A percentile compares a stretch with the other conserved stretches of the same genome.
Evolutionary conservation across 2,888 invertebrate genomes (phyloP).

Genomic region (Tanytarsus gracilentus): DNA sequence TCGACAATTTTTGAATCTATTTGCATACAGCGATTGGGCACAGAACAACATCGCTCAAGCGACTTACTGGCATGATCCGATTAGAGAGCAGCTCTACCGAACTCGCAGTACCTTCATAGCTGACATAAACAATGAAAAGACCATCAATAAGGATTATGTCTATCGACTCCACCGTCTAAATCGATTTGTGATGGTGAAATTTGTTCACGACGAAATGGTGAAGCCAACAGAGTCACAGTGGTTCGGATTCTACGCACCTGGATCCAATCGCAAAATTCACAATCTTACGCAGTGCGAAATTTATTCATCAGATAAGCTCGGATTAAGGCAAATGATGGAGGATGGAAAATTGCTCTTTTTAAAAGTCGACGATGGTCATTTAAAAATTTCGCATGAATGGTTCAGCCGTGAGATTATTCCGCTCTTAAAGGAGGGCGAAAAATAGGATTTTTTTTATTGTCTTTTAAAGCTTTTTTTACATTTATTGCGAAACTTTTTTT

Average conservation of each 20-base stretch:
- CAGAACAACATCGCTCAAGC: constrained; percentile 79
- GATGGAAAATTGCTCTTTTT: constrained; percentile 65
- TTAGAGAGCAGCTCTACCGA: constrained; percentile 68
- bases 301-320: constrained; percentile 71
- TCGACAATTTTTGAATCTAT: constrained; percentile 66
- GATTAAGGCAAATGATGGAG: constrained; percentile 60
- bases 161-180: constrained; percentile 66
- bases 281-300: constrained; percentile 63
- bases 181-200: constrained; percentile 78
- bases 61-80: constrained; percentile 98
- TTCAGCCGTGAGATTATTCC: constrained; percentile 60
- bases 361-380: constrained; percentile 66
- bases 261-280: constrained; percentile 61
- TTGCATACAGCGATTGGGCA: constrained; percentile 72
- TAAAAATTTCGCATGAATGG: constrained; percentile 69
- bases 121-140: constrained; percentile 87
- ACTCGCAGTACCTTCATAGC: constrained; percentile 75
- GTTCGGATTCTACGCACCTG: constrained; percentile 90
- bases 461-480: too few relatives aligned
- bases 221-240: constrained; percentile 85
- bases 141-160: constrained; percentile 60
- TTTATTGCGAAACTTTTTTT: too few relatives aligned
- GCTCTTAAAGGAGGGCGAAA: constrained; percentile 19
- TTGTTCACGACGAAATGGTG: constrained; percentile 83
- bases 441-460: too few relatives aligned